phyloP scores from a whole-genome alignment of 2,113 vertebrate genomes.

The Chrysemys picta region DNA sequence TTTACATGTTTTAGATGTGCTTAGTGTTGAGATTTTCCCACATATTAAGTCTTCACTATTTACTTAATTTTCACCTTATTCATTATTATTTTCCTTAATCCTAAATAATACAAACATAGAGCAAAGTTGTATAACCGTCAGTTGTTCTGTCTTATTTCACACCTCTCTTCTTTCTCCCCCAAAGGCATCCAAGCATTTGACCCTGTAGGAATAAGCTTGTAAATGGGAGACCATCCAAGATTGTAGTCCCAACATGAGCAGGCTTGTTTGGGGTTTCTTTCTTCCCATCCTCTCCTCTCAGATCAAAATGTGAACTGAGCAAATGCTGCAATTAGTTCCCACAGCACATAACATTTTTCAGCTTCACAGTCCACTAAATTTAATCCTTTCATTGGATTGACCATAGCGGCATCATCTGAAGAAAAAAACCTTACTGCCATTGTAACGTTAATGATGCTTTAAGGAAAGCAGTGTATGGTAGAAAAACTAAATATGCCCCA shows the following conservation, averaged over 20 bases:
- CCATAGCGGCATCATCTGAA: not conserved
- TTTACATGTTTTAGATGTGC: not conserved
- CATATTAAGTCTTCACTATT: not conserved
- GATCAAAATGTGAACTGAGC: not conserved
- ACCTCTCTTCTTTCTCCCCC: not conserved
- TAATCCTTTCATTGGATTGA: not conserved
- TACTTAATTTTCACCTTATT: not conserved
- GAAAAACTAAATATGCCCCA: not conserved
- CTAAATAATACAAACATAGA: not conserved
- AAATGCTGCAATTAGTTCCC: not conserved
- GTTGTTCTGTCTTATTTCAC: not conserved
- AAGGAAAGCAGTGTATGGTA: not conserved
- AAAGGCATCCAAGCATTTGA: not conserved
- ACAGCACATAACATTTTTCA: not conserved
- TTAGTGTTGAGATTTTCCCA: not conserved
- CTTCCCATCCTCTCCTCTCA: not conserved
- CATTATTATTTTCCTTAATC: not conserved
- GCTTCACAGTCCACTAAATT: not conserved
- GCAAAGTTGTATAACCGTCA: not conserved
- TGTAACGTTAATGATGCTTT: not conserved
- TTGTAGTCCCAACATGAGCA: not conserved
- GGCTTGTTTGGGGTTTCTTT: not conserved
- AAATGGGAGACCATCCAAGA: not conserved
- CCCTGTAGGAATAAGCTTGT: not conserved
- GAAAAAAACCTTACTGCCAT: not conserved